Conservation (phyloP, 2,113 vertebrate species). For the Gadus chalcogrammus region DNA sequence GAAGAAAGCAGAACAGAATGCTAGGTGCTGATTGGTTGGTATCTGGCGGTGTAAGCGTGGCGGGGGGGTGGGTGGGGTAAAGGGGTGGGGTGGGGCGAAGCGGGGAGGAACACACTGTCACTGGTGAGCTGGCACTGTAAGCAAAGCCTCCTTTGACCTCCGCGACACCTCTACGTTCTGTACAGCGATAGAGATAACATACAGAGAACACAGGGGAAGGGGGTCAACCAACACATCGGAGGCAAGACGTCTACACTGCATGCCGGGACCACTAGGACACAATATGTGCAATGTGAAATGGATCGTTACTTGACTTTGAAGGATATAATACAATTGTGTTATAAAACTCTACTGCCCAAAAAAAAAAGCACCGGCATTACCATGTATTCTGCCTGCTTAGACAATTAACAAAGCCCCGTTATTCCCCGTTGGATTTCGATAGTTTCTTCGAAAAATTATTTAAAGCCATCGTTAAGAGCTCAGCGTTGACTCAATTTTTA, state of each 20-base stretch:
- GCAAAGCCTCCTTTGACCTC: slow-evolving; percentile 89
- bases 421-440: too few relatives aligned
- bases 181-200: slow-evolving; percentile 29
- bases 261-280: not conserved
- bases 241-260: slow-evolving; percentile 13
- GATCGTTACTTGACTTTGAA: not conserved
- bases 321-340: too few relatives aligned
- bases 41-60: slow-evolving; percentile 24
- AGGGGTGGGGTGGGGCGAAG: not conserved
- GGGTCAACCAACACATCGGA: not conserved
- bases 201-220: slow-evolving; percentile 9
- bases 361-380: too few relatives aligned
- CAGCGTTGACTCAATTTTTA: too few relatives aligned
- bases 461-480: too few relatives aligned
- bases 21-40: slow-evolving; percentile 6
- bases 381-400: too few relatives aligned
- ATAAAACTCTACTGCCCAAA: too few relatives aligned
- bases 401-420: too few relatives aligned
- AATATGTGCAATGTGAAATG: not conserved
- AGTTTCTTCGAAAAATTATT: too few relatives aligned
- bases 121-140: slow-evolving; percentile 92
- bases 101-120: slow-evolving; percentile 67
- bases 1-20: slow-evolving; percentile 10
- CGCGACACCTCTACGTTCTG: slow-evolving; percentile 97
- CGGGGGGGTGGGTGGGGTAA: slow-evolving; percentile 11